phyloP scores from a whole-genome alignment of 2,888 invertebrate species.

The Pyrocoelia pectoralis region DNA sequence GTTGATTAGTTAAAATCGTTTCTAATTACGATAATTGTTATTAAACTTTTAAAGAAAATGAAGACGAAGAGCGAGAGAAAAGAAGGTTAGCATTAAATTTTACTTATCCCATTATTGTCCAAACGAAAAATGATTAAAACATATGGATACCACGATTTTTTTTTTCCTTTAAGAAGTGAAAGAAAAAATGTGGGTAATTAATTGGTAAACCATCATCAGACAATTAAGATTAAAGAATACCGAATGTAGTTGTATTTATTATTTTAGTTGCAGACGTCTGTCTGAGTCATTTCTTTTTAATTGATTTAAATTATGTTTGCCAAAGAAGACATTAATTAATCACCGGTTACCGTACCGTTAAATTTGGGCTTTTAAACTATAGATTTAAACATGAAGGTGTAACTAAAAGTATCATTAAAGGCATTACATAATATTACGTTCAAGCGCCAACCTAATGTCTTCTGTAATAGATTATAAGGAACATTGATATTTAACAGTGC shows the following conservation, averaged over 20 bases:
- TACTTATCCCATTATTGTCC: not conserved
- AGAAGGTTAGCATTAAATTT: not conserved
- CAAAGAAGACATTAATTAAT: too few relatives aligned
- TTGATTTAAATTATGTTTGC: slow-evolving; percentile 8
- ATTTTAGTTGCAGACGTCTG: slow-evolving; percentile 4
- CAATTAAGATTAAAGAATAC: slow-evolving; percentile 38
- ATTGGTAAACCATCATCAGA: slow-evolving; percentile 42
- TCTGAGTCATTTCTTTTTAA: not conserved
- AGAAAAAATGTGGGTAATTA: slow-evolving; percentile 33
- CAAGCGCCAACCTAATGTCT: too few relatives aligned
- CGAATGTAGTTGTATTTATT: slow-evolving; percentile 27
- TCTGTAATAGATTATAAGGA: too few relatives aligned
- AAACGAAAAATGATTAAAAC: not conserved
- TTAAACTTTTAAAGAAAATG: slow-evolving; percentile 8
- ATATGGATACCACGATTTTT: slow-evolving; percentile 24
- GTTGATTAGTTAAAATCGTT: slow-evolving; percentile 23
- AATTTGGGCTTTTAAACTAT: too few relatives aligned
- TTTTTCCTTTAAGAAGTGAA: slow-evolving; percentile 10
- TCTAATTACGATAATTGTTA: slow-evolving; percentile 24
- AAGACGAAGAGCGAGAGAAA: not conserved
- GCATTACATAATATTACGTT: too few relatives aligned
- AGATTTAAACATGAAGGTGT: too few relatives aligned
- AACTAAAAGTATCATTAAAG: too few relatives aligned
- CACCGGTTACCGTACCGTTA: not conserved
- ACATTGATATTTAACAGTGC: too few relatives aligned